Percentiles rank a stretch among this genome's conserved stretches.
These are phyloP conservation scores for Allacma fusca DNA, from an alignment of 2,888 invertebrate species.

Conservation along the genomic window DNA sequence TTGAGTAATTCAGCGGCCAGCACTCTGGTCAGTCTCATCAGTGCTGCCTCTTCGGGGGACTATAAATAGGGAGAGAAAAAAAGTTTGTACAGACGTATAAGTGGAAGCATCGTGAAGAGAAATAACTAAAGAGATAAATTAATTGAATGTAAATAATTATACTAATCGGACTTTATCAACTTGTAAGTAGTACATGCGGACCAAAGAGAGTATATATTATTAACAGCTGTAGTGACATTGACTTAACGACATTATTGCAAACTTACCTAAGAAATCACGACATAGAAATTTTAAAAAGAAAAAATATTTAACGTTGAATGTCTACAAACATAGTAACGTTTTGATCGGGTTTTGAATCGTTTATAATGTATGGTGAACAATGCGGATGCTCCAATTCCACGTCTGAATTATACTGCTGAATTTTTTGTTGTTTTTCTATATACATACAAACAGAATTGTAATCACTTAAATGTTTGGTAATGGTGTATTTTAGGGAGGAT, in stretches of 20 bases:
- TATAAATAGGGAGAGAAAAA: slow-evolving; percentile 23
- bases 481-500: not conserved
- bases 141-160: slow-evolving; percentile 5
- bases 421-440: not conserved
- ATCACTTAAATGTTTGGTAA: slow-evolving; percentile 2
- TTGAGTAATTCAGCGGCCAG: slow-evolving; percentile 57
- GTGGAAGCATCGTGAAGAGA: not conserved
- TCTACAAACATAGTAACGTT: no score
- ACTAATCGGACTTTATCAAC: not conserved
- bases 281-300: not conserved
- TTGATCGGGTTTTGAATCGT: not conserved
- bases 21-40: slow-evolving; percentile 60
- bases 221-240: slow-evolving; percentile 4
- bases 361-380: not conserved
- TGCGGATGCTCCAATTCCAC: not conserved
- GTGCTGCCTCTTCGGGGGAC: slow-evolving; percentile 50
- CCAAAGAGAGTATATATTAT: slow-evolving; percentile 16
- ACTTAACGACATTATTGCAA: slow-evolving; percentile 14
- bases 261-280: not conserved
- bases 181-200: slow-evolving; percentile 12
- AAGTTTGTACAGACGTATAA: not conserved
- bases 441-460: not conserved
- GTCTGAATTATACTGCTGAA: not conserved
- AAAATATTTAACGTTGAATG: not conserved
- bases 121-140: not conserved